These are phyloP conservation scores for Diarsia brunnea DNA, from an alignment of 2,888 invertebrate species.

Conservation along the genomic window DNA sequence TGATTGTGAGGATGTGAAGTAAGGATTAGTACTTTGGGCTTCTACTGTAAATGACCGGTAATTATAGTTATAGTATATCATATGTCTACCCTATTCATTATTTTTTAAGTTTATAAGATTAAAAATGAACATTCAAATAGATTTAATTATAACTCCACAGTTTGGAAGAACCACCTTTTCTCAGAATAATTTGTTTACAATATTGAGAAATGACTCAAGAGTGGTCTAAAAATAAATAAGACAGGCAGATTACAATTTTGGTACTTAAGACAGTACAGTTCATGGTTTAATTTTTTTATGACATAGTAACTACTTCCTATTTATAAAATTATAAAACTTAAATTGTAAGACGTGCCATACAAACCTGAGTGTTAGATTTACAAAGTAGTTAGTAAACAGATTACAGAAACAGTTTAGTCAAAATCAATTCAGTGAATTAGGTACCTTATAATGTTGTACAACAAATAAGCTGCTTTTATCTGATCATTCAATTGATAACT, in stretches of 20 bases:
- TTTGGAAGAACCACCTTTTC: not conserved
- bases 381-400: not conserved
- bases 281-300: not conserved
- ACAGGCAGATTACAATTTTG: not conserved
- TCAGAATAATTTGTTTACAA: not conserved
- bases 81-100: not conserved
- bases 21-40: not conserved
- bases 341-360: not conserved
- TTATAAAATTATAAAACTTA: not conserved
- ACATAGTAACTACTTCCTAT: no score
- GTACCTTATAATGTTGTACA: not conserved
- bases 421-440: constrained; percentile 13
- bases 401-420: not conserved
- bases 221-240: no score
- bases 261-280: not conserved
- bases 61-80: not conserved
- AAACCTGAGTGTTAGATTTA: not conserved
- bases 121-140: not conserved
- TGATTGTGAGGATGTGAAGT: not conserved
- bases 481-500: constrained; percentile 22
- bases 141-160: not conserved
- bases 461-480: constrained; percentile 7
- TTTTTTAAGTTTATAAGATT: not conserved
- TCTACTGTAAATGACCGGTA: not conserved
- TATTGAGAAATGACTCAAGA: not conserved